Percentiles rank a stretch among this genome's conserved stretches.
Evolutionary conservation across 1,140 invertebrate genomes (phyloP).

Genomic region (Drosophila hydei): DNA sequence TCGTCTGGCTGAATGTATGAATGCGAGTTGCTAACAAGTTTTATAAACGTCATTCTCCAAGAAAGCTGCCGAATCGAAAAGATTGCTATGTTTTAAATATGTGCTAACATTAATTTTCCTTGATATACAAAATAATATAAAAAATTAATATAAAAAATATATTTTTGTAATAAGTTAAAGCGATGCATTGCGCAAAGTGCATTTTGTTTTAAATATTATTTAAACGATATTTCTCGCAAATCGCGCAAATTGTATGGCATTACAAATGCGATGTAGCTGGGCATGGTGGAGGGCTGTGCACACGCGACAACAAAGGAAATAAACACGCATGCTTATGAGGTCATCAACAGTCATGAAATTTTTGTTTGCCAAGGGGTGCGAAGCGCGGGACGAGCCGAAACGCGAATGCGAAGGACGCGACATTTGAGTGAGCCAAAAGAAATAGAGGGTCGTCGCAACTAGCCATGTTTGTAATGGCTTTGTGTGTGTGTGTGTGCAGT

Average conservation of each 20-base stretch:
- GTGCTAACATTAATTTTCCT: too few species aligned
- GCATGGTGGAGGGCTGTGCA: slow-evolving; percentile 12
- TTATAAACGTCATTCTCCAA: background rate
- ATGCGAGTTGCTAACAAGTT: background rate
- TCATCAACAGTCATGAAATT: slow-evolving; percentile 76
- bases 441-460: slow-evolving; percentile 15
- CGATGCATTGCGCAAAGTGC: too few species aligned
- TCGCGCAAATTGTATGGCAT: slow-evolving; percentile 15
- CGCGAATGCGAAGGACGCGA: slow-evolving; percentile 22
- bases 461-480: slow-evolving; percentile 2
- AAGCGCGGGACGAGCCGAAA: slow-evolving; percentile 27
- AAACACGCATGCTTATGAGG: slow-evolving; percentile 80
- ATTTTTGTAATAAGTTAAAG: too few species aligned
- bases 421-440: slow-evolving; percentile 17
- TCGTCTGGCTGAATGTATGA: background rate
- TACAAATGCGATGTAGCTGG: slow-evolving; percentile 3
- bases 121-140: too few species aligned
- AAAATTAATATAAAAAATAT: too few species aligned
- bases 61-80: too few species aligned
- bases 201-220: background rate
- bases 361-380: slow-evolving; percentile 46
- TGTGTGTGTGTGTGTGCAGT: slow-evolving; percentile 43
- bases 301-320: slow-evolving; percentile 57
- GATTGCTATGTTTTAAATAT: background rate
- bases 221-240: slow-evolving; percentile 3